Conservation (phyloP, 2,113 vertebrate genomes). For the Lagenorhynchus albirostris region DNA sequence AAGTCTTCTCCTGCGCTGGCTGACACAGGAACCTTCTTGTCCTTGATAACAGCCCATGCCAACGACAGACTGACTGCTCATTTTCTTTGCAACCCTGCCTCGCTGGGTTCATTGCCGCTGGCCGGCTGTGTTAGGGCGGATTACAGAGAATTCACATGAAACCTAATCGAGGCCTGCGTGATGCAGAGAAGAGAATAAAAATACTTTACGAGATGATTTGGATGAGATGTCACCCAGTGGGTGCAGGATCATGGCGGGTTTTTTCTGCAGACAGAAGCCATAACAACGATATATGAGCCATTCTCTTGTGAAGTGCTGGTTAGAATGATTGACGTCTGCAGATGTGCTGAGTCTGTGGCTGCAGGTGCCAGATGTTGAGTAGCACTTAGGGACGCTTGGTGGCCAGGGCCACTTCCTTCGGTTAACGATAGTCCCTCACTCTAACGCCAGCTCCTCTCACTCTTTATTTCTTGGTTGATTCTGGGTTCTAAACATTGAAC, state of each 20-base stretch:
- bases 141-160: neutral
- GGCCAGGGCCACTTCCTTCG: neutral
- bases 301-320: neutral
- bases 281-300: neutral
- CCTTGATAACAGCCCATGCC: neutral
- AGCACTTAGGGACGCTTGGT: neutral
- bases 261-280: neutral
- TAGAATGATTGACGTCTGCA: slow-evolving; percentile 26
- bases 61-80: neutral
- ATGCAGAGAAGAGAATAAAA: neutral
- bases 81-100: slow-evolving; percentile 35
- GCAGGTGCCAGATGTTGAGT: slow-evolving; percentile 22
- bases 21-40: neutral
- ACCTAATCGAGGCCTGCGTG: neutral
- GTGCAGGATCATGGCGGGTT: neutral
- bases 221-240: neutral
- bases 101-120: neutral
- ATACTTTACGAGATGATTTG: neutral
- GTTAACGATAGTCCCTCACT: neutral
- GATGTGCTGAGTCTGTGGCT: slow-evolving; percentile 24
- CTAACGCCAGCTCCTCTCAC: neutral
- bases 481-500: neutral
- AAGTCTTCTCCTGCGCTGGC: neutral
- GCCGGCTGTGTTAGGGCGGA: neutral
- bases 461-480: neutral